phyloP scores from a whole-genome alignment of 2,888 invertebrate genomes.

The Tetragonisca angustula region DNA sequence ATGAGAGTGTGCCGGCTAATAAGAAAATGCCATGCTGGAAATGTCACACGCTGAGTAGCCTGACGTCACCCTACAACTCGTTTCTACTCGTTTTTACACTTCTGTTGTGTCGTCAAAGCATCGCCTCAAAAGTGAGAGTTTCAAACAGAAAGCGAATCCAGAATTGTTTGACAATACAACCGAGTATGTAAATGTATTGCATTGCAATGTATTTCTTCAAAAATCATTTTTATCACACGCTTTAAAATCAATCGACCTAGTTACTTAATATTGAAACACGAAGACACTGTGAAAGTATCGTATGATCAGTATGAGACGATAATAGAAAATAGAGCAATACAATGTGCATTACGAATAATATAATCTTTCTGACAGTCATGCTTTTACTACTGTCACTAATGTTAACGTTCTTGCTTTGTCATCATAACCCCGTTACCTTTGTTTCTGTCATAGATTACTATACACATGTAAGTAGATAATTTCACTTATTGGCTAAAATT shows the following conservation, averaged over 20 bases:
- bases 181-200: background rate
- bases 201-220: background rate
- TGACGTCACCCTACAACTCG: constrained; percentile 71
- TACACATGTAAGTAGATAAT: too few relatives aligned
- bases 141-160: background rate
- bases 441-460: background rate
- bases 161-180: background rate
- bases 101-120: constrained; percentile 38
- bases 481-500: too few relatives aligned
- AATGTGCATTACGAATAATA: background rate
- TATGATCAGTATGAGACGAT: background rate
- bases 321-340: background rate
- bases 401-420: background rate
- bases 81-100: constrained; percentile 38
- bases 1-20: constrained; percentile 52
- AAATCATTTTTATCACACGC: background rate
- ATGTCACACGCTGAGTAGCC: constrained; percentile 74
- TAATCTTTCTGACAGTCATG: constrained; percentile 2
- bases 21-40: constrained; percentile 73
- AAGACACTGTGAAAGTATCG: background rate
- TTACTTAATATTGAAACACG: background rate
- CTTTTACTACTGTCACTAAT: background rate
- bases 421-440: constrained; percentile 2
- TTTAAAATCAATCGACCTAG: background rate
- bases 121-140: constrained; percentile 6